These are phyloP conservation scores for Nannoperca obscura DNA, from an alignment of 2,797 vertebrate species.

Conservation along the genomic window DNA sequence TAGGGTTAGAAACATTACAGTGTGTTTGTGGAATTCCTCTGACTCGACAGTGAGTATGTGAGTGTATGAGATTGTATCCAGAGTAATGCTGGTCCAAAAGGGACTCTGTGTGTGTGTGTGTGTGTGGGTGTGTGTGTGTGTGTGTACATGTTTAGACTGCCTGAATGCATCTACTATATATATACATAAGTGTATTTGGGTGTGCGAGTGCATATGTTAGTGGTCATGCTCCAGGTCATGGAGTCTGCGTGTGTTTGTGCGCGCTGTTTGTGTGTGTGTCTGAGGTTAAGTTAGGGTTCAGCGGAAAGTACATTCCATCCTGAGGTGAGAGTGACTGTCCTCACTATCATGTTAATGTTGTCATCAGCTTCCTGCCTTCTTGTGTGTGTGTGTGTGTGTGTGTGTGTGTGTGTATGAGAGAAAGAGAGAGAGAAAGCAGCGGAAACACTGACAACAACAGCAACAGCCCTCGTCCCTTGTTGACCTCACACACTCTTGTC, in stretches of 20 bases:
- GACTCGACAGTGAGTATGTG: not conserved
- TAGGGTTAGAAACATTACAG: constrained; percentile 16
- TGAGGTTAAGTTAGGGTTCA: constrained; percentile 33
- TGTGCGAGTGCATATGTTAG: constrained; percentile 13
- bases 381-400: constrained; percentile 6
- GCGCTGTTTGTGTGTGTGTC: constrained; percentile 9
- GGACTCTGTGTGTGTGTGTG: not conserved
- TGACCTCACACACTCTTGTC: constrained; percentile 60
- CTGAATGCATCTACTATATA: constrained; percentile 6
- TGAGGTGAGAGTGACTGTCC: constrained; percentile 53
- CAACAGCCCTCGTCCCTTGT: constrained; percentile 42
- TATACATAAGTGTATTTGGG: not conserved
- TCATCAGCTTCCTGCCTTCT: constrained; percentile 48
- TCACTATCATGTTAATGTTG: constrained; percentile 40
- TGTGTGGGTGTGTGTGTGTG: not conserved
- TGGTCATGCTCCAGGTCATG: constrained; percentile 9
- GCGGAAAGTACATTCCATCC: constrained; percentile 54
- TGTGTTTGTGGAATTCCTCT: constrained; percentile 22
- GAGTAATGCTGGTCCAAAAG: not conserved
- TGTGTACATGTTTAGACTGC: not conserved
- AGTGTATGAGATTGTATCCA: not conserved
- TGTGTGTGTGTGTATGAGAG: not conserved
- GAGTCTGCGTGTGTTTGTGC: not conserved
- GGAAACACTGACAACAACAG: constrained; percentile 49
- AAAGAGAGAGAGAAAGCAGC: not conserved